Evolutionary conservation across 1,140 invertebrate species (phyloP).

Genomic region (Pseudomyrmex flavicornis): DNA sequence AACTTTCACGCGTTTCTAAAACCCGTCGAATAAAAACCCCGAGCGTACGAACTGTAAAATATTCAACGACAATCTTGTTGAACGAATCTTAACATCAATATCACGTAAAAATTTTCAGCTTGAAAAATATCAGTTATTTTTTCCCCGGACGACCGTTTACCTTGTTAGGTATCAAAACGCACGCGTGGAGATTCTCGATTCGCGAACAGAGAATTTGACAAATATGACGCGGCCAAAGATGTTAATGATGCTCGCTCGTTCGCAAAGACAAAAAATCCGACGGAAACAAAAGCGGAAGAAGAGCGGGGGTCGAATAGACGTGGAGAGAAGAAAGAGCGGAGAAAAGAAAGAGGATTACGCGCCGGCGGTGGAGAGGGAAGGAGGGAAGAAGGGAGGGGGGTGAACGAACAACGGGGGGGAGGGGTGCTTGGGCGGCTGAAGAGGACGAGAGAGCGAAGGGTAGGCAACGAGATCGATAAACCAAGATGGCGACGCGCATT

Average conservation of each 20-base stretch:
- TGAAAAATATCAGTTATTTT: slow-evolving; percentile 5
- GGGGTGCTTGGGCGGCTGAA: slow-evolving; percentile 44
- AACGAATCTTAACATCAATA: neutral
- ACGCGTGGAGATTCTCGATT: neutral
- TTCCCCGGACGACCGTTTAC: neutral
- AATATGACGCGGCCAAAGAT: slow-evolving; percentile 12
- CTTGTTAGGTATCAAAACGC: neutral
- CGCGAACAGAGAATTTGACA: slow-evolving; percentile 23
- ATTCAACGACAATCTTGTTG: too few species aligned
- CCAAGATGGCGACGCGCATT: slow-evolving; percentile 78
- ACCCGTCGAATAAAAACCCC: neutral
- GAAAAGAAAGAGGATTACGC: slow-evolving; percentile 52
- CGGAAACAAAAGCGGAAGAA: slow-evolving; percentile 41
- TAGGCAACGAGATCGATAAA: slow-evolving; percentile 78
- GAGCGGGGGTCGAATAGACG: neutral
- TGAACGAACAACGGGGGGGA: slow-evolving; percentile 47
- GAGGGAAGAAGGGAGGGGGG: slow-evolving; percentile 22
- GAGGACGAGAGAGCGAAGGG: slow-evolving; percentile 56
- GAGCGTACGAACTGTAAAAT: too few species aligned
- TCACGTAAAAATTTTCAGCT: neutral
- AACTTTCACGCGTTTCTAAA: neutral
- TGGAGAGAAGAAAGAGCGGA: neutral
- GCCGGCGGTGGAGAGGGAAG: neutral
- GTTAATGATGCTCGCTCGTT: slow-evolving; percentile 26
- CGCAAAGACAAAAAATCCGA: slow-evolving; percentile 17